Evolutionary conservation across 1,140 invertebrate species (phyloP), one percentile per base, ranked within the genome.

Genomic region (Diabrotica undecimpunctata): DNA sequence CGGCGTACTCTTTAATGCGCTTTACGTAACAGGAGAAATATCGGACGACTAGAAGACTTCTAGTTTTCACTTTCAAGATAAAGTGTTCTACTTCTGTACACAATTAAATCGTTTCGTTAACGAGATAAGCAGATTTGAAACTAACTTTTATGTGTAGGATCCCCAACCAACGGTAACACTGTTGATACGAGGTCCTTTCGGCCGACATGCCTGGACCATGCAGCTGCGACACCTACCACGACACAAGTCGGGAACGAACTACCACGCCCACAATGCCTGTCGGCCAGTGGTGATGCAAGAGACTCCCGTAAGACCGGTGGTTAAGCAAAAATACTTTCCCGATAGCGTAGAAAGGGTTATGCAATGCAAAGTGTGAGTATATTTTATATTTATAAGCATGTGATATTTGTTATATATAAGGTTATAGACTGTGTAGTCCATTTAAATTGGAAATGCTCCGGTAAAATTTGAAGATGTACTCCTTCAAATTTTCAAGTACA

Each of bases 151-250:
- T 13, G 54, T 69, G 55, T 46, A 87, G 76, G 88, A 91, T 79
- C 88, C 88, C 9, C 88, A 90, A 72, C 89, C 89, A 6, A 90
- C 89, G 0, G 83, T 91, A 12, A 88, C 87, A 72, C 87, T 95
- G 25, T 81, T 98, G 36, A 90, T 97, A 56, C 85, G 96, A 25
- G 91, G 93, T 35, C 91, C 94, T 0, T 97, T 96, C 82, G 95
- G 95, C 0, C 86, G 95, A 13, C 92, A 95, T 82, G 93, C 93
- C 7, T 99, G 96, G 96, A 93, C 91, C 0, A 88, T 97, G 86
- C 92, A 96, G 74, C 80, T 93, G 50, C 81, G 93, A 12, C 92
- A 95, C 78, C 80, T 93, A 62, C 90, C 94, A 5, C 83, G 91
- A 55, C 89, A 90, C 73, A 89, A 92, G 77, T 89, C 88, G 0